Conservation (phyloP, 2,797 vertebrate genomes). For the Xiphophorus birchmanni region DNA sequence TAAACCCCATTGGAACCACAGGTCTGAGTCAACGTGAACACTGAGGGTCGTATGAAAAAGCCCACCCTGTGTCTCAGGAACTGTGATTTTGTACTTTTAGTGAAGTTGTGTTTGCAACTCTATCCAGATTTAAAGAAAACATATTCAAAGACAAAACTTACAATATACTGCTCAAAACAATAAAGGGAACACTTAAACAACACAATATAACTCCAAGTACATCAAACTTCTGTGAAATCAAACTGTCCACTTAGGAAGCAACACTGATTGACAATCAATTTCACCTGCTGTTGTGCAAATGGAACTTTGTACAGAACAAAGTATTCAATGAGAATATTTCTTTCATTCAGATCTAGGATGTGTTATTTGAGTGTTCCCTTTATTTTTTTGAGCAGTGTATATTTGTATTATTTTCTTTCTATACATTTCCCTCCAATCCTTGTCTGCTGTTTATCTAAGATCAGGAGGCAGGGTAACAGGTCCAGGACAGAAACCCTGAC, state of each 20-base stretch:
- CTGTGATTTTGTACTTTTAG: background rate
- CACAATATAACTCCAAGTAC: no score
- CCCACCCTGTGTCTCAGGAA: background rate
- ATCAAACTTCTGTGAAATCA: no score
- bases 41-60: background rate
- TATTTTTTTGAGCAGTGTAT: no score
- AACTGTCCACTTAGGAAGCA: no score
- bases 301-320: no score
- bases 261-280: no score
- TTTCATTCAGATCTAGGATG: no score
- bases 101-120: background rate
- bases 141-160: background rate
- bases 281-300: no score
- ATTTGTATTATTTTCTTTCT: background rate
- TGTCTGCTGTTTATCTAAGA: background rate
- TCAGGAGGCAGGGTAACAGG: background rate
- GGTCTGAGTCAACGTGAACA: slow-evolving; percentile 28
- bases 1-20: slow-evolving; percentile 29
- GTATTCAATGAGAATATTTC: no score
- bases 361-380: no score
- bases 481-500: background rate
- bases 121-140: background rate
- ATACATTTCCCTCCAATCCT: background rate
- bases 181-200: no score
- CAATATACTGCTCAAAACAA: no score